Evolutionary conservation across 2,888 invertebrate genomes (phyloP).

Genomic region (Gastrophysa polygoni): DNA sequence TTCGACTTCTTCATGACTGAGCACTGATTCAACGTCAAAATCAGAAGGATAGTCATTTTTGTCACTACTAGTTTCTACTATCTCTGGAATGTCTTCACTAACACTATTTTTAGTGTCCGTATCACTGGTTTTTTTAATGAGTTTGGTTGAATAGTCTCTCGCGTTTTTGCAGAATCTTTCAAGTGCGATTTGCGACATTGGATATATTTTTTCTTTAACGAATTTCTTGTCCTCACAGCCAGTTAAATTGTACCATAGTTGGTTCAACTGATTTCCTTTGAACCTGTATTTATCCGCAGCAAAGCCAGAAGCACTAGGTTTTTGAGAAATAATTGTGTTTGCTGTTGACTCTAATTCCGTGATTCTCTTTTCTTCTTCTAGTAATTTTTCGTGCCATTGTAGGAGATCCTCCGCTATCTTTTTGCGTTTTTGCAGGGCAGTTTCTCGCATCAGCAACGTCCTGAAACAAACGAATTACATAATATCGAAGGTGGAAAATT

Average conservation of each 20-base stretch:
- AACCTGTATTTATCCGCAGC: conserved; percentile 41
- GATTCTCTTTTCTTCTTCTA: conserved; percentile 62
- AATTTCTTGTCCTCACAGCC: conserved; percentile 56
- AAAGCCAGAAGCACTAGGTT: conserved; percentile 31
- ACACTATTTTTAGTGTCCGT: conserved; percentile 21
- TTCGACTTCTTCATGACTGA: conserved; percentile 27
- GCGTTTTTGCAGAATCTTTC: conserved; percentile 58
- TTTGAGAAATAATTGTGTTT: conserved; percentile 48
- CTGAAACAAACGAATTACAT: conserved; percentile 42
- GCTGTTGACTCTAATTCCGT: conserved; percentile 59
- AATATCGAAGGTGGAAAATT: neutral
- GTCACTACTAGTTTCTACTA: conserved; percentile 17
- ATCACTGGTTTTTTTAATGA: conserved; percentile 26
- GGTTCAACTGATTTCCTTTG: conserved; percentile 57
- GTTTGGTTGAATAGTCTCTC: conserved; percentile 42
- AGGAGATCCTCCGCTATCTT: conserved; percentile 61
- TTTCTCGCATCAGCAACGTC: conserved; percentile 59
- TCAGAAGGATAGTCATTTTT: conserved; percentile 40
- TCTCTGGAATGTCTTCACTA: conserved; percentile 28
- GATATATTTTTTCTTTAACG: conserved; percentile 52
- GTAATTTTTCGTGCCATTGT: conserved; percentile 62
- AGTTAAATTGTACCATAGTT: conserved; percentile 59
- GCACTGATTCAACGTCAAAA: conserved; percentile 41
- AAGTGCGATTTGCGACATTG: conserved; percentile 55
- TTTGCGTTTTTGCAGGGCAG: conserved; percentile 58